A percentile compares a stretch with the other conserved stretches of the same genome.
Evolutionary conservation across 2,113 vertebrate species (phyloP).

Genomic region (Lagopus muta): DNA sequence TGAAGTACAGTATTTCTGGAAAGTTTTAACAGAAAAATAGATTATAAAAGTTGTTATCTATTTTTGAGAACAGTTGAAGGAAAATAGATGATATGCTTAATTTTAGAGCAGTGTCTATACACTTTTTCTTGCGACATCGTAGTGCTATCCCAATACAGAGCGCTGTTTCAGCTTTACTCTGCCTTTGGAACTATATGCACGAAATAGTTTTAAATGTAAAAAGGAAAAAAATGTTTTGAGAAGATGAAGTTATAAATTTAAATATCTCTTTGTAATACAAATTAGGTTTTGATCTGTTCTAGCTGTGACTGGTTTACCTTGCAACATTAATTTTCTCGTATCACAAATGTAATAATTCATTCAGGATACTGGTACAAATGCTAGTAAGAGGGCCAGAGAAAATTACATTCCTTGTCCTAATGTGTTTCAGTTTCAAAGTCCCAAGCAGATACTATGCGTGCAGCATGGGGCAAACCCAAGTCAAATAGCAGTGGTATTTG

Average conservation of each 20-base stretch:
- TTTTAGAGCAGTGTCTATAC: not conserved
- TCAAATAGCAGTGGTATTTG: fast-evolving
- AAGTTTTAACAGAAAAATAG: not conserved
- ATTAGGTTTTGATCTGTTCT: not conserved
- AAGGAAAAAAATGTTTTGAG: not conserved
- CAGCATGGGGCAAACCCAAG: not conserved
- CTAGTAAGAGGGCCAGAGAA: not conserved
- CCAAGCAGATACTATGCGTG: not conserved
- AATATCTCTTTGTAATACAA: not conserved
- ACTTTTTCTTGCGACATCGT: not conserved
- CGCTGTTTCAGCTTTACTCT: not conserved
- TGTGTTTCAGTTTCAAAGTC: not conserved
- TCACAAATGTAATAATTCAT: not conserved
- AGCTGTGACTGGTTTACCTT: not conserved
- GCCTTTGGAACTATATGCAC: not conserved
- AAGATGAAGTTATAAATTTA: not conserved
- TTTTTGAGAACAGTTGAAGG: not conserved
- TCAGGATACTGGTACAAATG: not conserved
- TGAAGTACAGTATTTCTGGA: not conserved
- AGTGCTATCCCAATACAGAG: not conserved
- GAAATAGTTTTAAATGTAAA: not conserved
- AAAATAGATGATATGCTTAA: not conserved
- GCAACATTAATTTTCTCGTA: not conserved
- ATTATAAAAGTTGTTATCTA: not conserved
- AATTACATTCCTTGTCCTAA: not conserved